Evolutionary conservation across 2,113 vertebrate genomes (phyloP).

Genomic region (Electrona antarctica): DNA sequence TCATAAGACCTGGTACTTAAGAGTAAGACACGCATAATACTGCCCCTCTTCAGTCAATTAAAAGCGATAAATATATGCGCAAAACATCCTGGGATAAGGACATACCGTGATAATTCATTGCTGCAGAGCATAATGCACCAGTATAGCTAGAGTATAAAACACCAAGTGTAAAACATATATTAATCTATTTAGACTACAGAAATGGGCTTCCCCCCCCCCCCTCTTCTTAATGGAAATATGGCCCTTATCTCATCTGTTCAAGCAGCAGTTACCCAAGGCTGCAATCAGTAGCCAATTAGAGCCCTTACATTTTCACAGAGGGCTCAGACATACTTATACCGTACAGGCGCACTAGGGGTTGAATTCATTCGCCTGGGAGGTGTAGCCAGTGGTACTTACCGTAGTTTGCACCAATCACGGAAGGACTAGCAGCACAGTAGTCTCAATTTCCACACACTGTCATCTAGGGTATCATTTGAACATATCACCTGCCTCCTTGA

Average conservation of each 20-base stretch:
- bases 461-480: conserved; percentile 4
- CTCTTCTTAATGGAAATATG: conserved; percentile 32
- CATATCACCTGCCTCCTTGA: conserved; percentile 8
- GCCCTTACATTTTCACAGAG: conserved; percentile 76
- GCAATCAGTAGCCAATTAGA: conserved; percentile 80
- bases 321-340: conserved; percentile 27
- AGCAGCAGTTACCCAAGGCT: conserved; percentile 46
- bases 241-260: conserved; percentile 46
- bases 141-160: conserved; percentile 10
- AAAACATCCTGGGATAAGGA: too few relatives aligned
- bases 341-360: too few relatives aligned
- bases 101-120: too few relatives aligned
- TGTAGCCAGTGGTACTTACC: too few relatives aligned
- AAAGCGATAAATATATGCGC: too few relatives aligned
- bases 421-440: conserved; percentile 17
- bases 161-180: conserved; percentile 6
- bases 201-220: conserved; percentile 36
- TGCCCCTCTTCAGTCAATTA: too few relatives aligned
- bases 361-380: too few relatives aligned
- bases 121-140: not conserved
- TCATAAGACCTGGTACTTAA: too few relatives aligned
- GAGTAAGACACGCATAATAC: too few relatives aligned
- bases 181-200: conserved; percentile 22
- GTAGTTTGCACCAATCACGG: conserved; percentile 45
- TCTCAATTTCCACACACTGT: not conserved